Conservation (phyloP, 2,888 invertebrate species). For the Lapara coniferarum region DNA sequence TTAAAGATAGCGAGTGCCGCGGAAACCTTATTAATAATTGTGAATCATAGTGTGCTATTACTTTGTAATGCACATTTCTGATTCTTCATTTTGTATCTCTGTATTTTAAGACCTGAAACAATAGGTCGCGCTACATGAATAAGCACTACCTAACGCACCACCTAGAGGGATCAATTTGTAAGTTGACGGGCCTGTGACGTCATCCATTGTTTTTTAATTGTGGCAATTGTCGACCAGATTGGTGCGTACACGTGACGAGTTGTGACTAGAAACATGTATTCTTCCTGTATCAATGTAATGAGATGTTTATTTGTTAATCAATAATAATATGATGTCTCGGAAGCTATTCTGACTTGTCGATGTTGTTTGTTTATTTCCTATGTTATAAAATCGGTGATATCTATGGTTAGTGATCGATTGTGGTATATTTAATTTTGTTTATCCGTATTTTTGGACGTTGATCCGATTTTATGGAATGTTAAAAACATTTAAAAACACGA, state of each 20-base stretch:
- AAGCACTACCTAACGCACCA: neutral
- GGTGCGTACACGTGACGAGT: constrained; percentile 24
- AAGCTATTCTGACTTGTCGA: neutral
- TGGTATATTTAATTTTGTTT: too few species aligned
- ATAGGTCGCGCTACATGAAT: neutral
- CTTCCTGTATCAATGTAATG: constrained; percentile 1
- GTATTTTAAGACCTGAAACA: neutral
- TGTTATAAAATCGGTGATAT: neutral
- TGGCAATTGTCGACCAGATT: constrained; percentile 50
- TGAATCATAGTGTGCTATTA: too few species aligned
- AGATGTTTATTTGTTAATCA: constrained; percentile 9
- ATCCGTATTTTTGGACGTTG: too few species aligned
- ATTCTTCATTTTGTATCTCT: too few species aligned
- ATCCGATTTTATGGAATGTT: too few species aligned
- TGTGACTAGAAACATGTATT: neutral
- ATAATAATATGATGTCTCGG: constrained; percentile 8
- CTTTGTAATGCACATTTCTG: too few species aligned
- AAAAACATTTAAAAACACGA: too few species aligned
- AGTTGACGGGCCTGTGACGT: constrained; percentile 35
- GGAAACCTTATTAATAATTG: neutral
- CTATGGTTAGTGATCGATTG: too few species aligned
- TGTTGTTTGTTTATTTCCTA: neutral
- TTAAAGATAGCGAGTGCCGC: neutral
- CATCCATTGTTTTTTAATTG: constrained; percentile 56
- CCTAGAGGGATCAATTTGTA: constrained; percentile 31